Percentiles rank a stretch among this genome's conserved stretches.
phyloP scores from a whole-genome alignment of 2,888 invertebrate genomes.

The Teinopalpus imperialis region DNA sequence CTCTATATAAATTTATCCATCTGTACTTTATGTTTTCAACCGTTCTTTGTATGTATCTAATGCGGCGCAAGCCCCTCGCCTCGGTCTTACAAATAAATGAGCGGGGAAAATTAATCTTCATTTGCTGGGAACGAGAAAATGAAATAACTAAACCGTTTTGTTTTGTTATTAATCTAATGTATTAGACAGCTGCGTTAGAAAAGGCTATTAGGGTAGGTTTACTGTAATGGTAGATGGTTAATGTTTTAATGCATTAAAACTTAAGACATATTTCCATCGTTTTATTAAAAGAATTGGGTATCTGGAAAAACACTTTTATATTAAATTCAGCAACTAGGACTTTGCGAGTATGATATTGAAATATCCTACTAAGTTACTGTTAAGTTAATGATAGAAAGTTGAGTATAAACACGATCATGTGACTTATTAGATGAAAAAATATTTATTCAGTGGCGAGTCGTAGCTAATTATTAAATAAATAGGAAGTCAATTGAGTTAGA shows the following conservation, averaged over 20 bases:
- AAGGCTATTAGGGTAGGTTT: conserved; percentile 2
- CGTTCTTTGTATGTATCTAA: conserved; percentile 22
- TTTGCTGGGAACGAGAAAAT: conserved; percentile 23
- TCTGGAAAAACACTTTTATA: too few species aligned
- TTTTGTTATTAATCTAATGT: conserved; percentile 25
- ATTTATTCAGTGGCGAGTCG: too few species aligned
- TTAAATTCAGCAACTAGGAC: too few species aligned
- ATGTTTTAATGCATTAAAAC: background rate
- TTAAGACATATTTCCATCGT: too few species aligned
- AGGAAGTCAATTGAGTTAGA: too few species aligned
- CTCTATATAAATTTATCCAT: background rate
- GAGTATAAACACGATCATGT: too few species aligned
- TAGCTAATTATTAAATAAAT: too few species aligned
- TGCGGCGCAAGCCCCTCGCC: conserved; percentile 20
- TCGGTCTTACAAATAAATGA: conserved; percentile 21
- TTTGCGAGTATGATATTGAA: too few species aligned
- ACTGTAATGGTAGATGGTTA: conserved; percentile 4
- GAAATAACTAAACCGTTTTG: conserved; percentile 18
- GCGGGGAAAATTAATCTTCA: conserved; percentile 24
- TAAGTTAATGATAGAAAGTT: too few species aligned
- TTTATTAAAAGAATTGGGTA: too few species aligned
- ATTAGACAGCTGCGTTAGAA: conserved; percentile 5
- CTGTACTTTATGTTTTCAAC: conserved; percentile 14
- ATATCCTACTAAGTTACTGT: too few species aligned
- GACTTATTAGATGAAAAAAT: too few species aligned